Percentiles rank a stretch among this genome's conserved stretches.
phyloP scores from a whole-genome alignment of 2,113 vertebrate species.

The Oryzias javanicus region DNA sequence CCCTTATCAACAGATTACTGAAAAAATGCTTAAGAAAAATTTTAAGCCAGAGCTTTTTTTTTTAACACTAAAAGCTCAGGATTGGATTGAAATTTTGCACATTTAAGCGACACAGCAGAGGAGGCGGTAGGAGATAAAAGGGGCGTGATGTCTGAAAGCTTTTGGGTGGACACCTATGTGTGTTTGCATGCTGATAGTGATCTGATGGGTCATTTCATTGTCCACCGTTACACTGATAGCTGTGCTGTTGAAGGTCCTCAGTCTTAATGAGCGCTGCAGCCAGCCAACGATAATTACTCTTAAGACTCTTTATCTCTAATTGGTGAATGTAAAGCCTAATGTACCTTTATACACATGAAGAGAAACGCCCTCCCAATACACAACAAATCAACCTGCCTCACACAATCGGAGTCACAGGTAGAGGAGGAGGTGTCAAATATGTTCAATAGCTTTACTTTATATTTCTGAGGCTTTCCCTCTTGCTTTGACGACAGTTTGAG shows the following conservation, averaged over 20 bases:
- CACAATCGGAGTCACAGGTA: no score
- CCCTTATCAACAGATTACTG: no score
- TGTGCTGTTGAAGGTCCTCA: conserved; percentile 60
- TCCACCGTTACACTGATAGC: conserved; percentile 57
- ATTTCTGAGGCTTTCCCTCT: conserved; percentile 19
- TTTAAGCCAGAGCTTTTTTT: no score
- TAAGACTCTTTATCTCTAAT: conserved; percentile 59
- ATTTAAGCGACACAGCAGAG: neutral
- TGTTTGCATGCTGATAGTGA: conserved; percentile 48
- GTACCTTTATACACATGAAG: conserved; percentile 48
- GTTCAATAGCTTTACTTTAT: conserved; percentile 4
- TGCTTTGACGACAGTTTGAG: conserved; percentile 41
- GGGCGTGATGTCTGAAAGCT: conserved; percentile 25
- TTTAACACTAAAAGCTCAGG: no score
- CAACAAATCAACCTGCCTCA: neutral
- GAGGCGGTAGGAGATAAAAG: neutral
- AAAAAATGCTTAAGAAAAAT: no score
- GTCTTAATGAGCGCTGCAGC: conserved; percentile 58
- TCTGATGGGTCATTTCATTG: conserved; percentile 55
- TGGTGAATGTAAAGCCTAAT: conserved; percentile 42
- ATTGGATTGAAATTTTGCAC: no score
- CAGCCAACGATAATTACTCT: conserved; percentile 56
- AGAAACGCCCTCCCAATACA: conserved; percentile 44
- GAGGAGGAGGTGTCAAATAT: neutral
- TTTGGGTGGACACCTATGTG: conserved; percentile 28